A percentile compares a stretch with the other conserved stretches of the same genome.
Evolutionary conservation across 2,113 vertebrate genomes (phyloP).

Genomic region (Brachirus orientalis): DNA sequence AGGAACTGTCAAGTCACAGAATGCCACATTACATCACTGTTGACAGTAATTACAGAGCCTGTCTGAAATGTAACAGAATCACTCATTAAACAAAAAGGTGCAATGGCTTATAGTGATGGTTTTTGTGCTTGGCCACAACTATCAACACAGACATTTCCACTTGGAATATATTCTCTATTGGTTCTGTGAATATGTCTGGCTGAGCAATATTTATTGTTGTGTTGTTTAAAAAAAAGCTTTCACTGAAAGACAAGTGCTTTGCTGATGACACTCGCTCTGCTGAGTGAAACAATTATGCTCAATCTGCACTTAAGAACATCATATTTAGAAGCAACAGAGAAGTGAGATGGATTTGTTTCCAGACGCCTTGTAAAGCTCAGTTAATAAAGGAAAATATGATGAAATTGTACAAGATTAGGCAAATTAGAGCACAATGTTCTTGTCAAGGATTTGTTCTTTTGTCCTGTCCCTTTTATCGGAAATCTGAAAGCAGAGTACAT

Average conservation of each 20-base stretch:
- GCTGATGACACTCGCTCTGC: constrained; percentile 41
- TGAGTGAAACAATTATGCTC: constrained; percentile 36
- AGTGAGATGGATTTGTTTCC: constrained; percentile 36
- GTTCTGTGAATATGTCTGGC: constrained; percentile 24
- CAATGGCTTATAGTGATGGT: constrained; percentile 35
- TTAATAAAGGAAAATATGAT: constrained; percentile 22
- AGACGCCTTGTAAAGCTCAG: constrained; percentile 34
- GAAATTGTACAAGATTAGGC: constrained; percentile 36
- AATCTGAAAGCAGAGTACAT: constrained; percentile 8
- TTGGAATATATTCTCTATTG: constrained; percentile 32
- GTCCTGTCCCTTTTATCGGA: constrained; percentile 3
- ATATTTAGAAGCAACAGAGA: constrained; percentile 18
- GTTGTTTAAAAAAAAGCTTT: constrained; percentile 42
- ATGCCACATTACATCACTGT: constrained; percentile 61
- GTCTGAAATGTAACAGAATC: constrained; percentile 34
- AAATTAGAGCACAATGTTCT: constrained; percentile 17
- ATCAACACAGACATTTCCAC: constrained; percentile 38
- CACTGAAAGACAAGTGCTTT: constrained; percentile 19
- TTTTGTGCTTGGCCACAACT: constrained; percentile 38
- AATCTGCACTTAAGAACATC: constrained; percentile 7
- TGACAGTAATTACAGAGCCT: constrained; percentile 62
- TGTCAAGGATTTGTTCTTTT: constrained; percentile 3
- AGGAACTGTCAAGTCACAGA: constrained; percentile 59
- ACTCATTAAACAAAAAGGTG: constrained; percentile 13
- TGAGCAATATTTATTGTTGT: constrained; percentile 28